Percentiles rank a stretch among this genome's conserved stretches.
Evolutionary conservation across 2,797 vertebrate species (phyloP).

Genomic region (Lutjanus campechanus): DNA sequence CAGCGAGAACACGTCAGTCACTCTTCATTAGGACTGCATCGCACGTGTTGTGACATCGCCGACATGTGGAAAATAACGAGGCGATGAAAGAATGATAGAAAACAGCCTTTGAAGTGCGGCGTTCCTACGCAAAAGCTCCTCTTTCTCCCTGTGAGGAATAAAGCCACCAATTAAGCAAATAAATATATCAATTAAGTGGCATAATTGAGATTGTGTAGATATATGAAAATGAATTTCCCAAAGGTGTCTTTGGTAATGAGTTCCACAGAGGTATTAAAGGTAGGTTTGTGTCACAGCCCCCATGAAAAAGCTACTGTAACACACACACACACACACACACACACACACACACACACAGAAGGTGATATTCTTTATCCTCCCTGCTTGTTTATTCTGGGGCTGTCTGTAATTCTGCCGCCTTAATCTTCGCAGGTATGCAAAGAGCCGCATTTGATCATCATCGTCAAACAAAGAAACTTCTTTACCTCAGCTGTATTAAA

Average conservation of each 20-base stretch:
- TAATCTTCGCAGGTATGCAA: slow-evolving; percentile 36
- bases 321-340: slow-evolving; percentile 27
- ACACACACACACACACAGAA: slow-evolving; percentile 19
- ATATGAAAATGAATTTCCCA: slow-evolving; percentile 84
- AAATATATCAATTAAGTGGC: slow-evolving; percentile 87
- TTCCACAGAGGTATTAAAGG: slow-evolving; percentile 77
- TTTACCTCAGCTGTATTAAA: slow-evolving; percentile 16
- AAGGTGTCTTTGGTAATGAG: slow-evolving; percentile 82
- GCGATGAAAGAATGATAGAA: slow-evolving; percentile 58
- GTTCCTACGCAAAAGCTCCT: slow-evolving; percentile 28
- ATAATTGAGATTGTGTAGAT: slow-evolving; percentile 85
- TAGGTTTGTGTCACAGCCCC: slow-evolving; percentile 57
- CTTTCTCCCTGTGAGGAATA: slow-evolving; percentile 56
- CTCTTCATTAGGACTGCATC: slow-evolving; percentile 66
- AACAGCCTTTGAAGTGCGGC: slow-evolving; percentile 55
- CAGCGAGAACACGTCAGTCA: slow-evolving; percentile 56
- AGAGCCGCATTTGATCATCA: slow-evolving; percentile 47
- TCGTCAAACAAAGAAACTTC: slow-evolving; percentile 41
- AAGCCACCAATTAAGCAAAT: slow-evolving; percentile 85
- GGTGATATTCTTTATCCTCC: slow-evolving; percentile 42
- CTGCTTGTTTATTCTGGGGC: slow-evolving; percentile 43
- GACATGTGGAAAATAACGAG: slow-evolving; percentile 68
- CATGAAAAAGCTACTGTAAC: slow-evolving; percentile 40
- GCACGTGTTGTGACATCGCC: slow-evolving; percentile 63
- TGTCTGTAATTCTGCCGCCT: slow-evolving; percentile 34